phyloP scores from a whole-genome alignment of 2,888 invertebrate genomes.

The Tetranychus truncatus region DNA sequence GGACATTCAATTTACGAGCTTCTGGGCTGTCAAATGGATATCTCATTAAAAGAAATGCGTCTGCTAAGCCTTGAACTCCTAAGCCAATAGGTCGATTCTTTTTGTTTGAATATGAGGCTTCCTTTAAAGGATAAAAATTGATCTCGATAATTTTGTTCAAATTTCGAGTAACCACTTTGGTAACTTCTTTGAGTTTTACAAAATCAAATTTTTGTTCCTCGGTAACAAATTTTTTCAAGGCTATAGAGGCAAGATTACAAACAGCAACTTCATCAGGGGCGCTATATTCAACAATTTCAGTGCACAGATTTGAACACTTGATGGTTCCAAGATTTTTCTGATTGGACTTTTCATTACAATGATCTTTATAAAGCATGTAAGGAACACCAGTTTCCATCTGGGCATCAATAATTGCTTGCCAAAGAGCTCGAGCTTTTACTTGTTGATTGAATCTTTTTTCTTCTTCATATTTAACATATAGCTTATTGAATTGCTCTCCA shows the following conservation, averaged over 20 bases:
- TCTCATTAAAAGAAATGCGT: slow-evolving; percentile 82
- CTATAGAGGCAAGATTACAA: slow-evolving; percentile 63
- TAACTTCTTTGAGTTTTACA: slow-evolving; percentile 59
- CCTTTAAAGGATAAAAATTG: slow-evolving; percentile 81
- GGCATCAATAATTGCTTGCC: slow-evolving; percentile 81
- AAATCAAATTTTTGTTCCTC: slow-evolving; percentile 62
- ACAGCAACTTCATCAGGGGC: slow-evolving; percentile 56
- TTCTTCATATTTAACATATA: slow-evolving; percentile 69
- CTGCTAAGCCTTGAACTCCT: slow-evolving; percentile 92
- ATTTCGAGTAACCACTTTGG: slow-evolving; percentile 71
- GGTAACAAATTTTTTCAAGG: slow-evolving; percentile 74
- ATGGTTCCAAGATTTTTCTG: slow-evolving; percentile 96
- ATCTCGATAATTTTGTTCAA: slow-evolving; percentile 91
- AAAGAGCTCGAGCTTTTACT: slow-evolving; percentile 61
- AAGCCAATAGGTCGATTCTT: slow-evolving; percentile 53
- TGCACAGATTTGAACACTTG: slow-evolving; percentile 90
- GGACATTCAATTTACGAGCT: slow-evolving; percentile 66
- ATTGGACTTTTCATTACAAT: slow-evolving; percentile 89
- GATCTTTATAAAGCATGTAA: slow-evolving; percentile 89
- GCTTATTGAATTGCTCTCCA: slow-evolving; percentile 78
- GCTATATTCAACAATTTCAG: slow-evolving; percentile 91
- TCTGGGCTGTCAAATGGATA: slow-evolving; percentile 75
- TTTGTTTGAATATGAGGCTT: slow-evolving; percentile 59
- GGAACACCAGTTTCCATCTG: slow-evolving; percentile 97
- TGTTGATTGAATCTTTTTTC: slow-evolving; percentile 48